These are phyloP conservation scores for Eupithecia abbreviata DNA, from an alignment of 2,888 invertebrate species.

Conservation along the genomic window DNA sequence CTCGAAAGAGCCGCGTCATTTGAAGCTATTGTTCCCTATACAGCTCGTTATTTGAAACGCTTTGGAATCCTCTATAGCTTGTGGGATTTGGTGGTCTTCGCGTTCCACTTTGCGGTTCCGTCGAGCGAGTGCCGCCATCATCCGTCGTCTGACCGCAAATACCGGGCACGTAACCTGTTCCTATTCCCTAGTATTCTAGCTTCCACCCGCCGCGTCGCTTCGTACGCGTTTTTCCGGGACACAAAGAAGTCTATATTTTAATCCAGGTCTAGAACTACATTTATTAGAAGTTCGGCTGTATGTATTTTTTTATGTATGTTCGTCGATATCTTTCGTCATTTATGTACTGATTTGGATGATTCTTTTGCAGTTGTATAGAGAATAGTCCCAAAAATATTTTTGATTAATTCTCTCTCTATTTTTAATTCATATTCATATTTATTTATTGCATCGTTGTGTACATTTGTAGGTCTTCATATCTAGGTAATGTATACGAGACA, in stretches of 20 bases:
- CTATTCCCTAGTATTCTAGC: constrained; percentile 47
- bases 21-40: constrained; percentile 65
- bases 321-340: too few relatives aligned
- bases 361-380: too few relatives aligned
- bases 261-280: neutral
- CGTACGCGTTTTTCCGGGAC: neutral
- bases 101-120: constrained; percentile 72
- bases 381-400: too few relatives aligned
- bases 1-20: constrained; percentile 65
- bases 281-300: neutral
- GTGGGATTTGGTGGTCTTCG: constrained; percentile 52
- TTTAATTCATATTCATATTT: too few relatives aligned
- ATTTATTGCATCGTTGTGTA: too few relatives aligned
- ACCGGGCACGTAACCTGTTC: constrained; percentile 69
- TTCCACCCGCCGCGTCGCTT: neutral
- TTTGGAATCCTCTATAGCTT: constrained; percentile 59
- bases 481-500: too few relatives aligned
- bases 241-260: neutral
- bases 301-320: too few relatives aligned
- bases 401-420: too few relatives aligned
- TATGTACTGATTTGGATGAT: too few relatives aligned
- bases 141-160: constrained; percentile 73
- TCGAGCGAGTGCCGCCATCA: constrained; percentile 64
- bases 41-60: constrained; percentile 64
- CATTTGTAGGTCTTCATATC: too few relatives aligned